These are phyloP conservation scores for Okapia johnstoni DNA, from an alignment of 2,113 vertebrate species.

Conservation along the genomic window DNA sequence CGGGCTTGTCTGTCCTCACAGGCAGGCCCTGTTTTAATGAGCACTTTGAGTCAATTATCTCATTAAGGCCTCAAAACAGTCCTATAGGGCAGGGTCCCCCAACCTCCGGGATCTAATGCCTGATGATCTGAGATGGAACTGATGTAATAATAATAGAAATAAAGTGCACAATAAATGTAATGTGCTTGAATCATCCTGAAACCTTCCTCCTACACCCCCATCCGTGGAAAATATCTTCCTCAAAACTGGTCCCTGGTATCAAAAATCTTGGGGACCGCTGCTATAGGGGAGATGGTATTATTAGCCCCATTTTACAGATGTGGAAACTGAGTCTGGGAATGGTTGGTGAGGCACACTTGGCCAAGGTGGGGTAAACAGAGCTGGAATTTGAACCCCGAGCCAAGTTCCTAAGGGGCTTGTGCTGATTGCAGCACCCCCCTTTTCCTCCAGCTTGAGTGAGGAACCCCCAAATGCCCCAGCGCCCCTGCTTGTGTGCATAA, in stretches of 20 bases:
- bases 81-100: not conserved
- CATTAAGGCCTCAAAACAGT: not conserved
- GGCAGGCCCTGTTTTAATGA: not conserved
- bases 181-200: not conserved
- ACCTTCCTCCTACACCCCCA: not conserved
- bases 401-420: too few species aligned
- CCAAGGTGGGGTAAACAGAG: not conserved
- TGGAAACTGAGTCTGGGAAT: not conserved
- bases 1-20: fast-evolving
- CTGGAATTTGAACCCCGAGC: not conserved
- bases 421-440: fast-evolving
- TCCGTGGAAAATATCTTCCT: not conserved
- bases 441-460: not conserved
- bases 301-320: not conserved
- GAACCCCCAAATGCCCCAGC: not conserved
- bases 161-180: not conserved
- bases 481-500: too few species aligned
- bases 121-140: not conserved
- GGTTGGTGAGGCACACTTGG: not conserved
- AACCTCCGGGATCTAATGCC: not conserved
- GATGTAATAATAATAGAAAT: not conserved
- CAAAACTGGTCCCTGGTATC: not conserved
- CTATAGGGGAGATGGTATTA: not conserved
- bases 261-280: not conserved
- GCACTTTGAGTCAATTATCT: not conserved